Evolutionary conservation across 2,113 vertebrate species (phyloP).

Genomic region (Vimba vimba): DNA sequence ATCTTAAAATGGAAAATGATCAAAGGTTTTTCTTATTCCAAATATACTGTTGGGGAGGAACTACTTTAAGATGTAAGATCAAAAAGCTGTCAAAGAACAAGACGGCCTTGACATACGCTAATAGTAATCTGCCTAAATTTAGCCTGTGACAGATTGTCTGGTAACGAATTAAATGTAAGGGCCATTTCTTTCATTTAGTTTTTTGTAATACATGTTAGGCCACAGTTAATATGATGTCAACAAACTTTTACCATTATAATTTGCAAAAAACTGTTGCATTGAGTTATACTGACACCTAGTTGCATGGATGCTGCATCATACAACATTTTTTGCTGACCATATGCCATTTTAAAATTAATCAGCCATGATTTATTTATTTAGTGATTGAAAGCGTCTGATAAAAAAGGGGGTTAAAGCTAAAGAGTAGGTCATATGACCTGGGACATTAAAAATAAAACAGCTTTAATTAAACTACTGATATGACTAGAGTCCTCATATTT

Average conservation of each 20-base stretch:
- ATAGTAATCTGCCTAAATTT: neutral
- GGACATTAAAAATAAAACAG: neutral
- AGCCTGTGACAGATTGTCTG: neutral
- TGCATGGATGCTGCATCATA: neutral
- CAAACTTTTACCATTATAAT: neutral
- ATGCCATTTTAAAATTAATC: neutral
- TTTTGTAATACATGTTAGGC: too few species aligned
- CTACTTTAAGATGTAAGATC: neutral
- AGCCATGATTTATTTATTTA: neutral
- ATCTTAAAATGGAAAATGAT: neutral
- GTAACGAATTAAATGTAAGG: neutral
- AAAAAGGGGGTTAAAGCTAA: neutral
- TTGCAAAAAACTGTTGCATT: neutral
- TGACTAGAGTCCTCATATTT: neutral
- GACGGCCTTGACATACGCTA: neutral
- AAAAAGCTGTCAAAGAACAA: neutral
- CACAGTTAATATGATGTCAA: neutral
- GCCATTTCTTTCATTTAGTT: neutral
- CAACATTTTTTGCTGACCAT: neutral
- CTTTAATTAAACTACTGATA: neutral
- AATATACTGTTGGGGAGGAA: neutral
- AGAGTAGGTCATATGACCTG: neutral
- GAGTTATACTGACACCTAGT: neutral
- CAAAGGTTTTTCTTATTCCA: neutral
- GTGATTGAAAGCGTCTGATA: neutral